Evolutionary conservation across 2,113 vertebrate species (phyloP).

Genomic region (Oreotrochilus melanogaster): DNA sequence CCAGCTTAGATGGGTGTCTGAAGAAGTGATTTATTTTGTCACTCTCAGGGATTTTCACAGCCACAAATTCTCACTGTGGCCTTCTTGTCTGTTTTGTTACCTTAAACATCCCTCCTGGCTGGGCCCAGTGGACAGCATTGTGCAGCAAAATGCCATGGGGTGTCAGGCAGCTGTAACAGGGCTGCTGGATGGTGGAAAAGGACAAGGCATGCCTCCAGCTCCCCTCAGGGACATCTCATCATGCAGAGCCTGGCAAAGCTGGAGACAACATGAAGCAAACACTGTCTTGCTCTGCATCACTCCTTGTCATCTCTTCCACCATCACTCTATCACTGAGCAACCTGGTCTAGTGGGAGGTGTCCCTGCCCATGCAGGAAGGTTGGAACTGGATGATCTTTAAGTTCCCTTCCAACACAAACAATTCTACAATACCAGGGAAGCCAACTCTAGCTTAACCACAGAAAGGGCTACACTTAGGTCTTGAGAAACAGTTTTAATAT

Average conservation of each 20-base stretch:
- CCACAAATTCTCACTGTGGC: neutral
- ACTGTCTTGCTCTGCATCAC: neutral
- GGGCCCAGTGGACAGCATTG: neutral
- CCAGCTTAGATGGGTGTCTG: neutral
- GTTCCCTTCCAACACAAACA: too few relatives aligned
- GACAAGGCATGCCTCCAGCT: neutral
- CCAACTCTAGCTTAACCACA: neutral
- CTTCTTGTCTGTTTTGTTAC: neutral
- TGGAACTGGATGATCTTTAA: too few relatives aligned
- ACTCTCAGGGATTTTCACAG: neutral
- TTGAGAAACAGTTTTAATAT: neutral
- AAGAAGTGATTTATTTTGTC: neutral
- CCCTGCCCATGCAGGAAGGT: too few relatives aligned
- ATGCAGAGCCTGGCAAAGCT: neutral
- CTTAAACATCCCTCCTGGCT: neutral
- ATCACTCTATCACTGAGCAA: neutral
- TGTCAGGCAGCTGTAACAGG: neutral
- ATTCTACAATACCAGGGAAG: neutral
- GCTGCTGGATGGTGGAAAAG: neutral
- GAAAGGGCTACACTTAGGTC: neutral
- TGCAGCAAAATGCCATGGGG: neutral
- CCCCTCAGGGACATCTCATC: neutral
- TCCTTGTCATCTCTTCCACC: neutral
- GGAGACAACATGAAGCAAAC: rapidly evolving
- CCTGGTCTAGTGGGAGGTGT: too few relatives aligned